Conservation (phyloP, 2,113 vertebrate species). For the Anoplopoma fimbria region DNA sequence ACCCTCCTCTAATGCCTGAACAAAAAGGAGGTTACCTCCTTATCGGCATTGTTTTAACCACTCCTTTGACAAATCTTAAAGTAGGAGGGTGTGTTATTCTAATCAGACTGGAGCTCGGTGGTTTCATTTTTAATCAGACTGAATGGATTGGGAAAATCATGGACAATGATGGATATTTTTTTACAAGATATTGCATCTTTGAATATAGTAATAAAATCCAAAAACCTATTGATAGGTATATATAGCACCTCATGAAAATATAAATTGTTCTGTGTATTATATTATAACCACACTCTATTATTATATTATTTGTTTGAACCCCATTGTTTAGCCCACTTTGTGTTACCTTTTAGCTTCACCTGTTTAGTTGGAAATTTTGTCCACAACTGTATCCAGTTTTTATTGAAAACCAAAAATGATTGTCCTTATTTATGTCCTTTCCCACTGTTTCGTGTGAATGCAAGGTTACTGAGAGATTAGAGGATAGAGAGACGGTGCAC, state of each 20-base stretch:
- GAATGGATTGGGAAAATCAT: constrained; percentile 51
- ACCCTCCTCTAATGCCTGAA: constrained; percentile 72
- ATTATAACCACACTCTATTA: constrained; percentile 64
- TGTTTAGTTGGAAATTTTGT: constrained; percentile 46
- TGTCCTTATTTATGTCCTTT: constrained; percentile 53
- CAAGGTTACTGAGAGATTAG: constrained; percentile 34
- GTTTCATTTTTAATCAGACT: constrained; percentile 66
- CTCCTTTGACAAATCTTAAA: constrained; percentile 41
- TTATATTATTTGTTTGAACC: constrained; percentile 65
- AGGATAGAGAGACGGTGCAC: constrained; percentile 56
- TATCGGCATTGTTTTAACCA: constrained; percentile 48
- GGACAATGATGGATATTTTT: constrained; percentile 56
- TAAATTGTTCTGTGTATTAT: constrained; percentile 68
- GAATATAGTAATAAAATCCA: constrained; percentile 58
- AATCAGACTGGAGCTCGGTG: constrained; percentile 49
- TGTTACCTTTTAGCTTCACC: constrained; percentile 56
- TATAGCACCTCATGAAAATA: constrained; percentile 68
- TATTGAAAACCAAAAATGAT: constrained; percentile 69
- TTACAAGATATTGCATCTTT: constrained; percentile 64
- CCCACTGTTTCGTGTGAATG: constrained; percentile 43
- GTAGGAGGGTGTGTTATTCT: constrained; percentile 73
- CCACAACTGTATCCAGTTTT: constrained; percentile 53
- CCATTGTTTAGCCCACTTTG: constrained; percentile 43
- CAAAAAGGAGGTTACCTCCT: constrained; percentile 15
- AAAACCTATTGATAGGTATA: constrained; percentile 56